These are phyloP conservation scores for Sphenopsis melanotis DNA, from an alignment of 2,797 vertebrate species.

Conservation along the genomic window DNA sequence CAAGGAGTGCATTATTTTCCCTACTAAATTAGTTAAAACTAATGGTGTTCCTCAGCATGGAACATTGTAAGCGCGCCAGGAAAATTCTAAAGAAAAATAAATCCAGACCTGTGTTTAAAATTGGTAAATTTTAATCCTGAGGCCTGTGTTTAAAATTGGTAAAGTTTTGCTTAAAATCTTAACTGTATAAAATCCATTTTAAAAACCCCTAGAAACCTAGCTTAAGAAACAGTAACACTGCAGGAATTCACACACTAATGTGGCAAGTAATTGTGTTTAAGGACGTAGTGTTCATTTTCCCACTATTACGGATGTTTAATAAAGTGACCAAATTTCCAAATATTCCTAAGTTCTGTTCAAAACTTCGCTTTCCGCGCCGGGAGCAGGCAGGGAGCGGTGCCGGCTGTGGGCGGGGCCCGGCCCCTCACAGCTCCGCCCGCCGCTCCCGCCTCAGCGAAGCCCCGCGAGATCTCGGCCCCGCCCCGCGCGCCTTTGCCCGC, in stretches of 20 bases:
- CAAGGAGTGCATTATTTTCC: accelerated
- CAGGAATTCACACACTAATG: accelerated
- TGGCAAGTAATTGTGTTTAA: accelerated
- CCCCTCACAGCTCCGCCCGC: accelerated
- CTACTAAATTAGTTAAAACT: neutral
- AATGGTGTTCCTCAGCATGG: neutral
- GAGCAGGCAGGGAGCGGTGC: accelerated
- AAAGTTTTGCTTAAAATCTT: neutral
- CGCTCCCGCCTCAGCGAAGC: accelerated
- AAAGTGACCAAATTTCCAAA: neutral
- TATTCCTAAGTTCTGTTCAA: accelerated
- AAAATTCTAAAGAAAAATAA: neutral
- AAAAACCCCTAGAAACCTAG: neutral
- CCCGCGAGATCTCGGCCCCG: neutral
- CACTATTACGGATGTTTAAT: neutral
- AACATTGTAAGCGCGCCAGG: accelerated
- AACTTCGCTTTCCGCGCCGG: accelerated
- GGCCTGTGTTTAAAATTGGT: accelerated
- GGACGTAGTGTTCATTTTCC: neutral
- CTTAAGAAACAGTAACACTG: accelerated
- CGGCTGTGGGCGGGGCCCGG: too few relatives aligned
- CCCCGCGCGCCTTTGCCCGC: accelerated
- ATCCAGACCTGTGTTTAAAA: accelerated
- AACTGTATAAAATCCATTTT: too few relatives aligned
- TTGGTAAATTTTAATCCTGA: too few relatives aligned